Percentiles rank a stretch among this genome's conserved stretches.
These are phyloP conservation scores for Peromyscus leucopus DNA, from an alignment of 2,113 vertebrate species.

Conservation along the genomic window DNA sequence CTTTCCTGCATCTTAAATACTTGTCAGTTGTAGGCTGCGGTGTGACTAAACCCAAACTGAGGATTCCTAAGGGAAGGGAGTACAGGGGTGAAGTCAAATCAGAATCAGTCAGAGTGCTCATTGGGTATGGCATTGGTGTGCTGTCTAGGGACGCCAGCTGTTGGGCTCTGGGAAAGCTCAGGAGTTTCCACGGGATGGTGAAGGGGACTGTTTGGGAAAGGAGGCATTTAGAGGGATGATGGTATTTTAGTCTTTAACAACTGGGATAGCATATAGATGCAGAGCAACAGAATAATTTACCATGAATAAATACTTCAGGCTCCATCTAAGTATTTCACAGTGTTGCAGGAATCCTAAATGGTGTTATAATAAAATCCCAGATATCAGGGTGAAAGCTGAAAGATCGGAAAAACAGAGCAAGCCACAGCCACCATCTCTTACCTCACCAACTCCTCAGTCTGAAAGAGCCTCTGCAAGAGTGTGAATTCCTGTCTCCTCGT, in stretches of 20 bases:
- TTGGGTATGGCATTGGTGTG: background rate
- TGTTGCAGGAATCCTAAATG: too few species aligned
- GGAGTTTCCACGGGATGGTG: background rate
- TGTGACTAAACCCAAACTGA: constrained; percentile 28
- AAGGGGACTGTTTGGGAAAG: background rate
- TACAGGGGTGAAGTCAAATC: background rate
- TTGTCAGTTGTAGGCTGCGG: constrained; percentile 43
- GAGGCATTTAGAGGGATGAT: background rate
- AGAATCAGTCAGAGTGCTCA: background rate
- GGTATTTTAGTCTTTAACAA: constrained; percentile 61
- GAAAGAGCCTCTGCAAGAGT: too few species aligned
- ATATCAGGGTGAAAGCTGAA: too few species aligned
- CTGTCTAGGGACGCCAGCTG: background rate
- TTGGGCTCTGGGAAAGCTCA: constrained; percentile 3
- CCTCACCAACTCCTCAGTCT: too few species aligned
- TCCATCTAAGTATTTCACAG: background rate
- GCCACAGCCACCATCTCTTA: too few species aligned
- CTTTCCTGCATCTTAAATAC: constrained; percentile 11
- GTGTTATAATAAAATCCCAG: too few species aligned
- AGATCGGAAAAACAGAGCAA: too few species aligned
- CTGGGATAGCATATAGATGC: background rate
- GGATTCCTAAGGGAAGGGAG: background rate
- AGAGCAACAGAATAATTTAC: constrained; percentile 1
- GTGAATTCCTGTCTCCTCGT: too few species aligned
- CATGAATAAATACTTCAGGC: background rate